Evolutionary conservation across 1,140 invertebrate species (phyloP), one percentile per base, ranked within the genome.

Genomic region (Euura saliciscinereae): DNA sequence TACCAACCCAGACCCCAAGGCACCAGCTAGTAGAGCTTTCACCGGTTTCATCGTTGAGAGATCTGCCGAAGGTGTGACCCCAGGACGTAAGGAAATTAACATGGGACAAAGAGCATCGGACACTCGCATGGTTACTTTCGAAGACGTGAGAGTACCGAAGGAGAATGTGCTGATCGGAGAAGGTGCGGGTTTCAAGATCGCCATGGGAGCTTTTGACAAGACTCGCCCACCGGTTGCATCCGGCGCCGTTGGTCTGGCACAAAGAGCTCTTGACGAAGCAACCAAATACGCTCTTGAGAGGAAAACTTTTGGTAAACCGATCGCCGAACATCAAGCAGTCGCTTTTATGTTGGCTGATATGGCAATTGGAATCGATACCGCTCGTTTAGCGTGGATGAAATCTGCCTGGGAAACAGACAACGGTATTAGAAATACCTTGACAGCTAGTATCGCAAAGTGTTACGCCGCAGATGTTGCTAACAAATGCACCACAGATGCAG

Each of bases 31-130:
- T 75, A 98, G 97, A 87, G 96, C 97, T 10, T 98, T 99, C 82
- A 99, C 97, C 68, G 97, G 95, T 2, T 99, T 99, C 85, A 97
- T 99, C 78, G 96, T 99, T 0, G 98, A 99, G 78, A 91, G 93
- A 6, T 95, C 98, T 65, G 92, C 91, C 68, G 92, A 94, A 45
- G 98, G 98, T 71, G 81, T 99, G 2, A 95, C 90, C 5, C 92
- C 93, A 43, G 98, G 98, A 10, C 91, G 96, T 82, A 99, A 99
- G 93, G 97, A 98, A 90, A 88, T 92, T 76, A 99, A 98, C 85
- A 98, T 99, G 97, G 98, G 98, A 42, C 98, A 99, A 88, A 91
- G 96, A 78, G 96, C 96, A 51, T 99, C 97, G 0, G 97, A 99
- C 81, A 99, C 98, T 0, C 91, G 97, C 75, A 98, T 96, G 76